Evolutionary conservation across 2,888 invertebrate genomes (phyloP), one percentile per base, ranked within the genome.

Genomic region (Lepidocyrtoides sp.): DNA sequence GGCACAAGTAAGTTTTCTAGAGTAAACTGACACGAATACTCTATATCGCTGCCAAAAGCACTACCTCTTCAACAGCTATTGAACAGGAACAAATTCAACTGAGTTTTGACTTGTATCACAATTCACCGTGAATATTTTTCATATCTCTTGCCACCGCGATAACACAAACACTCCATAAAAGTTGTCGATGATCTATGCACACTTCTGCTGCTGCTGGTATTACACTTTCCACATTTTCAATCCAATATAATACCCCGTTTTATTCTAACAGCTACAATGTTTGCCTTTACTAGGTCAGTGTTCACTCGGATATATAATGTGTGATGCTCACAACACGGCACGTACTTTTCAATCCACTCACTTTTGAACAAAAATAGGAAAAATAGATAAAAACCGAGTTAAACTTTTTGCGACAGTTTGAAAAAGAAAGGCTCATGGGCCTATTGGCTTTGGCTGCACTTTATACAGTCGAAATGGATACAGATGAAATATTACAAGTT

Each of bases 391-490:
- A 77, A 29, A 81, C 32, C 10, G 7, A 20, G 60, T 36, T 29
- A 72, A 85, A 75, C 85, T 72, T 57, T 57, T 57, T 20, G 23
- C 54, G 85, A 72, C 85, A 85, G 85, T 57, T 84, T 85, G 54
- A 23, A 66, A 51, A 66, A 83, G 83, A 48, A 26, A 41, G 32
- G 3, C 8, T 72, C 44, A 1, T 17, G n/a, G 26, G 14, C n/a
- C 48, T 77, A 29, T 51, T 29, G 51, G 23, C 3, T 66, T 66
- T 66, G 14, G 69, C 69, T 41, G 20, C 69, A 69, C 17, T 36
- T 66, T 36, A 8, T 32, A 60, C 77, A 51, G 17, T 29, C 32
- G 63, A 60, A 41, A 4, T 44, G 44, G 41, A 20, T 41, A 60
- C 44, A 20, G 69, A 69, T 69, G 69, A 69, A n/a, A n/a, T n/a